phyloP scores from a whole-genome alignment of 2,113 vertebrate genomes.

The Phyllostomus discolor region DNA sequence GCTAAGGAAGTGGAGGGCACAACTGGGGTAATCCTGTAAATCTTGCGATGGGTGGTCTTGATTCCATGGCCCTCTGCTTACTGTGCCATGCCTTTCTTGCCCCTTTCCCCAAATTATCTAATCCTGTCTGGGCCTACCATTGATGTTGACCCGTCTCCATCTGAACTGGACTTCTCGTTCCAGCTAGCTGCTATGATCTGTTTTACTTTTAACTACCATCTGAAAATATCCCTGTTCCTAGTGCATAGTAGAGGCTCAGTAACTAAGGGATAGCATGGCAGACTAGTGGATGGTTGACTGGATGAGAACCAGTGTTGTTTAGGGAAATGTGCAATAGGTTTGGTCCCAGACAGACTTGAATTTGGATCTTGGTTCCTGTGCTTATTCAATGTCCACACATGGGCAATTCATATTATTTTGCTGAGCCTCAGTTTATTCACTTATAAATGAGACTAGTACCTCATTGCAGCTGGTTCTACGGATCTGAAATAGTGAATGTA shows the following conservation, averaged over 20 bases:
- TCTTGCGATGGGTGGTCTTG: background rate
- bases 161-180: background rate
- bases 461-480: background rate
- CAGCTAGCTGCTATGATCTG: background rate
- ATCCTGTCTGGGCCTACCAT: background rate
- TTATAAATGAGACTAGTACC: background rate
- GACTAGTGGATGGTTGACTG: background rate
- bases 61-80: background rate
- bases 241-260: background rate
- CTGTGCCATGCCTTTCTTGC: background rate
- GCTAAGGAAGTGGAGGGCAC: background rate
- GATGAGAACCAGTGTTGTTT: background rate
- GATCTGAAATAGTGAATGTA: constrained; percentile 12
- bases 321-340: background rate
- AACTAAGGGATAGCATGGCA: background rate
- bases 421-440: background rate
- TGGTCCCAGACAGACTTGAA: background rate
- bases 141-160: background rate
- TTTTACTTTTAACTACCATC: background rate
- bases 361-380: background rate
- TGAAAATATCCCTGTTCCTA: background rate
- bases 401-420: background rate
- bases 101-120: background rate
- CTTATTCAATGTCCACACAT: background rate
- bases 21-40: background rate